A percentile compares a stretch with the other conserved stretches of the same genome.
Evolutionary conservation across 2,113 vertebrate species (phyloP).

Genomic region (Colinus virginianus): DNA sequence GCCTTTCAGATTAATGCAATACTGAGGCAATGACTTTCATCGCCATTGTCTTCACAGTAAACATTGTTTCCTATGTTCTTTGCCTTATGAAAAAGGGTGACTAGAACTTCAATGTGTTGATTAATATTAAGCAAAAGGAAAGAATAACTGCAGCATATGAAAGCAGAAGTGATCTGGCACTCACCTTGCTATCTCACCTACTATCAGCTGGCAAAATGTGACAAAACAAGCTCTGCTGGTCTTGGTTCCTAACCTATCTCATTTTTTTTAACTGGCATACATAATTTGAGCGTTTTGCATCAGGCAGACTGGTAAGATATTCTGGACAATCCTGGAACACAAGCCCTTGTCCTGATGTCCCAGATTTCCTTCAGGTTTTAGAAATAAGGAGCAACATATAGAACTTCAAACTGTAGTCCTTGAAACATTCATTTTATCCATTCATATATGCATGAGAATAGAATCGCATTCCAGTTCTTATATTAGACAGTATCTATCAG

Average conservation of each 20-base stretch:
- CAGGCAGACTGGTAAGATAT: background rate
- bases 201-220: background rate
- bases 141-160: background rate
- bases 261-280: background rate
- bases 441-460: rapidly evolving
- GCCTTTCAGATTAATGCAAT: background rate
- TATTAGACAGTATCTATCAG: background rate
- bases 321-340: background rate
- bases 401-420: background rate
- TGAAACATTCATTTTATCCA: background rate
- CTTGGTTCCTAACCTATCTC: background rate
- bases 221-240: background rate
- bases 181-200: background rate
- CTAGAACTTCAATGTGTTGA: background rate
- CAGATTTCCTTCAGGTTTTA: background rate
- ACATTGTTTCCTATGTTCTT: background rate
- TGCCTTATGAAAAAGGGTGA: background rate
- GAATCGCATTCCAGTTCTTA: background rate
- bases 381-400: background rate
- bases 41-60: background rate
- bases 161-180: background rate
- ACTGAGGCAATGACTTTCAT: background rate
- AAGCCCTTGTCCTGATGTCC: background rate
- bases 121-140: background rate
- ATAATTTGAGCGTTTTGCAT: background rate